phyloP scores from a whole-genome alignment of 2,888 invertebrate genomes.

The Laothoe populi region DNA sequence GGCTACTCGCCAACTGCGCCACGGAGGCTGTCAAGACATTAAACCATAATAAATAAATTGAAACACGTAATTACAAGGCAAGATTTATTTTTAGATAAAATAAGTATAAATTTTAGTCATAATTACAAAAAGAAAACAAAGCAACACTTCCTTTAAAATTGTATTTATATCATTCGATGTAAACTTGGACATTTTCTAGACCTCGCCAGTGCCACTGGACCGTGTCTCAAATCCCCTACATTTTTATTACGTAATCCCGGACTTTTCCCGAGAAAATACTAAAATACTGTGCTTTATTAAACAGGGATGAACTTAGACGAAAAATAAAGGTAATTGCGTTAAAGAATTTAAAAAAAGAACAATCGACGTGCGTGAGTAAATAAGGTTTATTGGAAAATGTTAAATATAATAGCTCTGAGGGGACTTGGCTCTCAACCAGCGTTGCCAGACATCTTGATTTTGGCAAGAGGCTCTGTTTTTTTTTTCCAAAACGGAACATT shows the following conservation, averaged over 20 bases:
- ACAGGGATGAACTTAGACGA: neutral
- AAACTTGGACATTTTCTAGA: neutral
- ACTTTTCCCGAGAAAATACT: neutral
- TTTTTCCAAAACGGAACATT: too few species aligned
- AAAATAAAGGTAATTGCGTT: too few species aligned
- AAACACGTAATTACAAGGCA: too few species aligned
- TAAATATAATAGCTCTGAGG: neutral
- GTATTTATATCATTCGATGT: neutral
- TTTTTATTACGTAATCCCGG: constrained; percentile 16
- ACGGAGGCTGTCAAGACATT: too few species aligned
- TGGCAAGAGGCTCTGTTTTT: too few species aligned
- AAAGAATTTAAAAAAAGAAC: neutral
- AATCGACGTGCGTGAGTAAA: neutral
- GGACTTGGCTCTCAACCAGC: too few species aligned
- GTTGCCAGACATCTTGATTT: too few species aligned
- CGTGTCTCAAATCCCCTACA: constrained; percentile 11
- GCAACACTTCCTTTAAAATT: neutral
- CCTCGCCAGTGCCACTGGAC: neutral
- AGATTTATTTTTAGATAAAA: too few species aligned
- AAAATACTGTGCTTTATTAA: constrained; percentile 7
- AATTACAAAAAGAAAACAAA: too few species aligned
- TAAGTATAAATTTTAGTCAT: too few species aligned
- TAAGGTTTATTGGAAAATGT: neutral
- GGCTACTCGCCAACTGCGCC: too few species aligned
- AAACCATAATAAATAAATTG: too few species aligned